Percentiles rank a stretch among this genome's conserved stretches.
Conservation (phyloP, 2,113 vertebrate species). For the Tragelaphus strepsiceros region DNA sequence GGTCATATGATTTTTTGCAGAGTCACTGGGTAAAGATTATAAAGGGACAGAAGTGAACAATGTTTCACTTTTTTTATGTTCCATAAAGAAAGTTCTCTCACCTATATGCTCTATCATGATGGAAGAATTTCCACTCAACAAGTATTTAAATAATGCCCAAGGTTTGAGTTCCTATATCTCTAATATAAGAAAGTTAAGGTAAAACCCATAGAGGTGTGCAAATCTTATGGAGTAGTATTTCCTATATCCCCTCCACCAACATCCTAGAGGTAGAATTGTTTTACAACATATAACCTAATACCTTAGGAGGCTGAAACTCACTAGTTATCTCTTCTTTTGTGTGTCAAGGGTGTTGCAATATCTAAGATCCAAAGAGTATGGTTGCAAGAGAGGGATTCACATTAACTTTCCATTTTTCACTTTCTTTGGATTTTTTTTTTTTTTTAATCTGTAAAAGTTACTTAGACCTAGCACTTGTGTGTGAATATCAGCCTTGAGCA, state of each 20-base stretch:
- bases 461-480: slow-evolving; percentile 21
- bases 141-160: not conserved
- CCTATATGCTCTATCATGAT: not conserved
- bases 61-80: not conserved
- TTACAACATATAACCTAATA: not conserved
- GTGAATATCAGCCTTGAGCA: slow-evolving; percentile 53
- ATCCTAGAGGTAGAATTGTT: not conserved
- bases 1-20: not conserved
- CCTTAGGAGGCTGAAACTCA: not conserved
- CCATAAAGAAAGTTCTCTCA: not conserved
- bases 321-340: slow-evolving; percentile 25
- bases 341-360: slow-evolving; percentile 21
- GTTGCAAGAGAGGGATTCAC: slow-evolving; percentile 10
- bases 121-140: not conserved
- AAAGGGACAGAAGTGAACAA: not conserved
- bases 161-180: not conserved
- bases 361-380: slow-evolving; percentile 20
- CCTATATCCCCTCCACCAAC: not conserved
- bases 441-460: slow-evolving; percentile 38
- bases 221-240: not conserved
- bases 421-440: slow-evolving; percentile 48
- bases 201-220: not conserved
- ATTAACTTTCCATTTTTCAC: slow-evolving; percentile 38
- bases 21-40: not conserved
- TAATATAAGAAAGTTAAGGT: slow-evolving; percentile 11